These are phyloP conservation scores for Aporophyla lueneburgensis DNA, from an alignment of 2,888 invertebrate species.

Conservation along the genomic window DNA sequence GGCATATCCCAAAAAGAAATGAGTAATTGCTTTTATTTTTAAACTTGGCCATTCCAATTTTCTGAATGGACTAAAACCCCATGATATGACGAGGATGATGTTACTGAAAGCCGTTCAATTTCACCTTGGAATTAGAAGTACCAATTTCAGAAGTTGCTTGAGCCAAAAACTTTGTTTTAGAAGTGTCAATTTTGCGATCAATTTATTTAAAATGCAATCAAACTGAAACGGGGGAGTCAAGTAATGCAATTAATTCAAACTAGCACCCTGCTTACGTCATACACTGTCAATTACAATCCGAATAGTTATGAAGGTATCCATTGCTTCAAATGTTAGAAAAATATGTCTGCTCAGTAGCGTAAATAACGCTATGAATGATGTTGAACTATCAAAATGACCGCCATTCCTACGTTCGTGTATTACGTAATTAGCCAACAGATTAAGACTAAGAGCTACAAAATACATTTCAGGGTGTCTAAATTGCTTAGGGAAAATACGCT, in stretches of 20 bases:
- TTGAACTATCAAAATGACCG: no score
- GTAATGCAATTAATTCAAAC: neutral
- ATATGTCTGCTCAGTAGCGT: no score
- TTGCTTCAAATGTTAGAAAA: no score
- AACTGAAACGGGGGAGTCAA: neutral
- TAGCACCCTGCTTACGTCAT: no score
- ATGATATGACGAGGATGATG: neutral
- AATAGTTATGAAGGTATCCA: no score
- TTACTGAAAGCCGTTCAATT: neutral
- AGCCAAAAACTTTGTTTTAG: neutral
- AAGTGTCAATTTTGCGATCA: neutral
- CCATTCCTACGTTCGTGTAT: no score
- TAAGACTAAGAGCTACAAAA: neutral
- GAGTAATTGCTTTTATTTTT: no score
- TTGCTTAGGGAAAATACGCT: neutral
- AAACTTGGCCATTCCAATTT: neutral
- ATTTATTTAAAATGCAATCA: neutral
- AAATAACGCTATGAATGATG: no score
- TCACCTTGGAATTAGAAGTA: neutral
- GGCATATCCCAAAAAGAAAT: no score
- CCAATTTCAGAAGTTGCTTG: neutral
- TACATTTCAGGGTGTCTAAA: neutral
- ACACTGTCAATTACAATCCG: no score
- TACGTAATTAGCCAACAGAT: no score
- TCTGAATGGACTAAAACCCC: neutral